Evolutionary conservation across 2,888 invertebrate genomes (phyloP), one percentile per base, ranked within the genome.

Genomic region (Plemyria rubiginata): DNA sequence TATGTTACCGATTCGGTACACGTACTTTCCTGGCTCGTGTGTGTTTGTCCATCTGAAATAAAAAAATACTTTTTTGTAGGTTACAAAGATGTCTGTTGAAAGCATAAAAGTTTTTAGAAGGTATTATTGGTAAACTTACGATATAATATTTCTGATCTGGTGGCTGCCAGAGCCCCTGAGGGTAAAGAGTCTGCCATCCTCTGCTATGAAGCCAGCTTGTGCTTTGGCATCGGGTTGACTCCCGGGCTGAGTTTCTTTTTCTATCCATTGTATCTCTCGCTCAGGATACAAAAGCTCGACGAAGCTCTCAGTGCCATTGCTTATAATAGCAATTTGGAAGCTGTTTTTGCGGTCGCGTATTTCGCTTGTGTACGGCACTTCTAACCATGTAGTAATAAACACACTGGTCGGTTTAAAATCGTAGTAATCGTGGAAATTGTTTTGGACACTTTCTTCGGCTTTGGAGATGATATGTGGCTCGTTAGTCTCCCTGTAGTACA

Each of bases 121-220:
- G 15, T 15, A n/a, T n/a, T n/a, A n/a, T 13, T 15, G 9, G 11
- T 0, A 46, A 52, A 84, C 87, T 90, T 93, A 97, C 97, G 94
- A 96, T 87, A 96, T 94, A 68, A 98, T 93, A 82, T 96, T 96
- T 73, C 94, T 93, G 69, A 97, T 96, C 87, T 97, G 96, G 82
- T 98, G 97, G n/a, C 97, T 97, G 48, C 98, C 99, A 12, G 99
- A 99, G 58, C 97, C 97, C 64, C 96, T 95, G 16, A 99, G 92
- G 2, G 94, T 94, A 76, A 95, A 95, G 59, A 95, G 90, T 62
- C 96, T 94, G 45, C 97, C 97, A 81, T 98, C 97, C 66, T 96
- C 96, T 0, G 97, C 94, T 68, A 98, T 95, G 74, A 99, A 96
- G 2, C 99, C 99, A 55, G 96, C 98, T 88, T 99, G 99, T 0